Percentiles rank a stretch among this genome's conserved stretches.
phyloP scores from a whole-genome alignment of 2,113 vertebrate genomes.

The Mirza zaza region DNA sequence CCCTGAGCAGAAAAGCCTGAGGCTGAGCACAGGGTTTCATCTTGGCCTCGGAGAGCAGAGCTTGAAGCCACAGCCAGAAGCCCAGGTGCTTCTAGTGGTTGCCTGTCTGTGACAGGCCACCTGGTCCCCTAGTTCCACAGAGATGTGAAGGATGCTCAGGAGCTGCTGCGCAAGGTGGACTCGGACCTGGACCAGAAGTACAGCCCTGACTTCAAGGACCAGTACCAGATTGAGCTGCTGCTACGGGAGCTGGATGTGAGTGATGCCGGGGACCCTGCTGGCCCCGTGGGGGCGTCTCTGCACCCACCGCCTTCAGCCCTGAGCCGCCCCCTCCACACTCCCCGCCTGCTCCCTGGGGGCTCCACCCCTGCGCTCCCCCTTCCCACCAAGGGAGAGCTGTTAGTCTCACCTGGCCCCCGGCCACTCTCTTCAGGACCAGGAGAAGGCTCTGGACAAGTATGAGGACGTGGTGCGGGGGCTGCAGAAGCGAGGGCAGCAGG shows the following conservation, averaged over 20 bases:
- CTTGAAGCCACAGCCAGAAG: background rate
- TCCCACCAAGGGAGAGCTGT: background rate
- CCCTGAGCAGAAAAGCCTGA: background rate
- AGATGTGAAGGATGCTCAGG: conserved; percentile 93
- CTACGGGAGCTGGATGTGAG: conserved; percentile 93
- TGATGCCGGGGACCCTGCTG: background rate
- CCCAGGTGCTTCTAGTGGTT: background rate
- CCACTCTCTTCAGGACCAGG: conserved; percentile 88
- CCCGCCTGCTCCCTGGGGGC: background rate
- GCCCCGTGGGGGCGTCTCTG: background rate
- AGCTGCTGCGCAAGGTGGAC: conserved; percentile 92
- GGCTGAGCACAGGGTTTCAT: background rate
- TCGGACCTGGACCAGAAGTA: conserved; percentile 94
- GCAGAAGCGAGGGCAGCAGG: conserved; percentile 90
- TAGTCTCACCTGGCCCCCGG: background rate
- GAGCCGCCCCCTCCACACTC: background rate
- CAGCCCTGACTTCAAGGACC: conserved; percentile 95
- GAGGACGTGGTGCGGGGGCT: conserved; percentile 89
- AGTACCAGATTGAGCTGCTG: conserved; percentile 93
- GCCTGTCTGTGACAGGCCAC: background rate
- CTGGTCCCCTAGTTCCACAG: conserved; percentile 89
- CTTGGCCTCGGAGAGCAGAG: background rate
- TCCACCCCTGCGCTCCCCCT: background rate
- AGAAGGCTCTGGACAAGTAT: conserved; percentile 93
- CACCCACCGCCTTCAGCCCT: accelerated